phyloP scores from a whole-genome alignment of 2,113 vertebrate species.

The Phrynosoma platyrhinos region DNA sequence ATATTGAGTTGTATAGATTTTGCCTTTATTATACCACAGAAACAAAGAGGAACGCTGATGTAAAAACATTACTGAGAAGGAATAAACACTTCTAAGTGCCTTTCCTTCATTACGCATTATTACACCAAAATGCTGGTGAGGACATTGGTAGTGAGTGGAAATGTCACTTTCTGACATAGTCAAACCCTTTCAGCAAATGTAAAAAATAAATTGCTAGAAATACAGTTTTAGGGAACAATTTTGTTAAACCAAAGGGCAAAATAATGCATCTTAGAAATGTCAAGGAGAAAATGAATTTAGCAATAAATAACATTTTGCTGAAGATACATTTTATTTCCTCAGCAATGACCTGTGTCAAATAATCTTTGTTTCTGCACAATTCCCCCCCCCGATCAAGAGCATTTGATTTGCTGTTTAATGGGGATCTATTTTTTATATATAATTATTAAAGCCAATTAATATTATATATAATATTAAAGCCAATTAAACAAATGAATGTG shows the following conservation, averaged over 20 bases:
- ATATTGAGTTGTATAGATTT: conserved; percentile 19
- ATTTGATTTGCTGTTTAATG: not conserved
- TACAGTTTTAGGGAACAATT: conserved; percentile 37
- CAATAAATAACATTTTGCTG: not conserved
- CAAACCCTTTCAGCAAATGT: conserved; percentile 7
- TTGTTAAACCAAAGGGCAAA: conserved; percentile 29
- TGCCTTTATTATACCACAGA: not conserved
- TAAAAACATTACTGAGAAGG: not conserved
- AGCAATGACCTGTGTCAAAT: not conserved
- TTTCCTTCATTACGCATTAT: conserved; percentile 12
- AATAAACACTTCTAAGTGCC: conserved; percentile 2
- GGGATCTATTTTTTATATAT: not conserved
- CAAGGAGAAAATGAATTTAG: conserved; percentile 1
- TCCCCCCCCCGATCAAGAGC: not conserved
- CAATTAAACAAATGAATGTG: conserved; percentile 37
- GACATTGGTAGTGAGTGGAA: conserved; percentile 20
- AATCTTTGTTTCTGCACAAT: conserved; percentile 25
- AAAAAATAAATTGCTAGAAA: conserved; percentile 29
- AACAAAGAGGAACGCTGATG: conserved; percentile 12
- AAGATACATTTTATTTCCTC: conserved; percentile 17
- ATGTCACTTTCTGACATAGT: conserved; percentile 35
- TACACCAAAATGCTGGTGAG: conserved; percentile 20
- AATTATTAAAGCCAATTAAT: too few relatives aligned
- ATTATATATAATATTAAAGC: not conserved
- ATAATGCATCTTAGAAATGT: conserved; percentile 33